Evolutionary conservation across 2,888 invertebrate genomes (phyloP), one percentile per base, ranked within the genome.

Genomic region (Parnassius mnemosyne): DNA sequence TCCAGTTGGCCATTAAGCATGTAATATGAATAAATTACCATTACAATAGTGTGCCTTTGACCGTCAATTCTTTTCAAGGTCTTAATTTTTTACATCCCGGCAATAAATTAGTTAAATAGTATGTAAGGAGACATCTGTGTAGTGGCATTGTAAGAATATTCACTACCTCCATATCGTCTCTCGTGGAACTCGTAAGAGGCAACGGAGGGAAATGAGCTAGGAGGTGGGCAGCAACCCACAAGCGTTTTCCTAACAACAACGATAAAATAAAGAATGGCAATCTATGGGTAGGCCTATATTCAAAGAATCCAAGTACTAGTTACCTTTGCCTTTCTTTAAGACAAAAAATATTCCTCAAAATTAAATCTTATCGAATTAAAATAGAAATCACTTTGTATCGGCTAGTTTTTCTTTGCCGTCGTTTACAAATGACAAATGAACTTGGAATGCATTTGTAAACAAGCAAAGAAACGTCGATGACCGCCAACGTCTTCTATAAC

Each of bases 371-470:
- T 9, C 11, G 7, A 12, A 25, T 25, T 20, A 42, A n/a, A 20
- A 60, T 53, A 60, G 53, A 43, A 61, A 50, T 42, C 10, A 51
- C 42, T 61, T 55, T 60, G 50, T 49, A 54, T 63, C 54, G 69
- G 66, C 10, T 16, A 41, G 3, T 49, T 49, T 42, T 54, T 53
- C 16, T 57, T 46, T 20, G 34, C 44, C 10, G 13, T 44, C 41
- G 47, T 43, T 54, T 43, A 50, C 55, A 50, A 55, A 73, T 79
- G 79, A 78, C 77, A 68, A 78, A 79, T 69, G 68, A 61, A 62
- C 54, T 54, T 69, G 78, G 78, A 70, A 79, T 79, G 77, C 70
- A 65, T 68, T 34, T 69, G 71, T 72, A 69, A 74, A 69, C 68
- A 69, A 68, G 65, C 66, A 56, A 53, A 52, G 46, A 47, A 68